A percentile compares a stretch with the other conserved stretches of the same genome.
Conservation (phyloP, 2,797 vertebrate genomes). For the Enteromius paludinosus region DNA sequence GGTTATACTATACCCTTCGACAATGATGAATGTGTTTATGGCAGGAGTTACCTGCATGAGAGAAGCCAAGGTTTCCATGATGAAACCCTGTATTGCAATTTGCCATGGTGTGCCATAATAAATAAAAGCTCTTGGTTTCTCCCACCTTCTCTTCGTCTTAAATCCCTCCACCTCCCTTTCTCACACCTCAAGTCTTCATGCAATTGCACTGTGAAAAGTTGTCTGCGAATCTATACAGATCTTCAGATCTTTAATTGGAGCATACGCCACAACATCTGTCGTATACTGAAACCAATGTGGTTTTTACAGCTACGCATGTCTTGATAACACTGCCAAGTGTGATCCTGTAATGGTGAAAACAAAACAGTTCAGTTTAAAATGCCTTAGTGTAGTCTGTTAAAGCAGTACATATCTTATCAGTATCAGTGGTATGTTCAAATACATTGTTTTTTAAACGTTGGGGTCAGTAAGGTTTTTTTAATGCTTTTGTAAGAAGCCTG, state of each 20-base stretch:
- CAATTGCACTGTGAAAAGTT: slow-evolving; percentile 46
- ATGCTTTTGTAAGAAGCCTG: neutral
- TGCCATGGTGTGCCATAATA: slow-evolving; percentile 55
- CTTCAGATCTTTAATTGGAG: slow-evolving; percentile 56
- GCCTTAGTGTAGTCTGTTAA: neutral
- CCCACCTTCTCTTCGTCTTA: slow-evolving; percentile 23
- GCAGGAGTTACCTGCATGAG: slow-evolving; percentile 55
- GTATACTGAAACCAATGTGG: slow-evolving; percentile 32
- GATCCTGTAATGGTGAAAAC: slow-evolving; percentile 10
- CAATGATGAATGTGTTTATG: slow-evolving; percentile 63
- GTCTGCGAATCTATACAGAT: slow-evolving; percentile 55
- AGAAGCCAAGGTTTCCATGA: slow-evolving; percentile 58
- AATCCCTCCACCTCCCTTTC: slow-evolving; percentile 4
- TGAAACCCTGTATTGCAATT: slow-evolving; percentile 63
- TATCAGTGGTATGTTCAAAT: neutral
- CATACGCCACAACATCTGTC: slow-evolving; percentile 19
- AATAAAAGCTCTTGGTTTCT: slow-evolving; percentile 54
- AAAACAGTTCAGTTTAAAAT: slow-evolving; percentile 11
- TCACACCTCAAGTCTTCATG: slow-evolving; percentile 34
- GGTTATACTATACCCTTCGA: slow-evolving; percentile 39
- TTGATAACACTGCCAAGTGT: slow-evolving; percentile 2
- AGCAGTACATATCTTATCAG: neutral
- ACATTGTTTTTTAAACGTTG: neutral
- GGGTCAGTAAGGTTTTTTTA: neutral
- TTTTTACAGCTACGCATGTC: slow-evolving; percentile 24